Evolutionary conservation across 2,888 invertebrate genomes (phyloP), one percentile per base, ranked within the genome.

Genomic region (Euspilapteryx auroguttella): DNA sequence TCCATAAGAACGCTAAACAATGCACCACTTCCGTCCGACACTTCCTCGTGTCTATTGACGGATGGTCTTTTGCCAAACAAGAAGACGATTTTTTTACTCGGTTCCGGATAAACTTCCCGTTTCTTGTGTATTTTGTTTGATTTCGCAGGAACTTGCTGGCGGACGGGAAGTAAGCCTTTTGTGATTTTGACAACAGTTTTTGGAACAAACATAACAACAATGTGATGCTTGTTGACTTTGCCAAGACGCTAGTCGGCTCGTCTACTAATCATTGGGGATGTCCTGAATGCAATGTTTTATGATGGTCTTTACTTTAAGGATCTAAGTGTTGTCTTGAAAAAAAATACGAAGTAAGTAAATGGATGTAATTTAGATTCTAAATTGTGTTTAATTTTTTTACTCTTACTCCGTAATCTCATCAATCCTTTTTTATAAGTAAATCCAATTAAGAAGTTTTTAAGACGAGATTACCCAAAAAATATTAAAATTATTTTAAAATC

Each of bases 31-130:
- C 17, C 17, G 17, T 8, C 17, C 17, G 5, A 8, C 17, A 17
- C 17, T 8, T 5, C 5, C 8, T 17, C 17, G 5, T 17, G 5
- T 17, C 8, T 8, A 17, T 8, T 6, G 17, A 5, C 5, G 14
- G 14, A 28, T 2, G 6, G 22, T 14, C 9, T 14, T 31, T 24
- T 29, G 47, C 17, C 58, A 61, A 37, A 56, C 58, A 17, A 17
- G 8, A 8, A 5, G 17, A 5, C 17, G 17, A 6, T 17, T 58
- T 59, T 62, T 66, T 59, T 54, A n/a, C 47, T 54, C 57, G 59
- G 57, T 75, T 73, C 71, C 71, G 73, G 68, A 59, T 57, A 69
- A 55, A 62, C 68, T 69, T 71, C 71, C 71, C 57, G 65, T 65
- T 65, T 61, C 56, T 69, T 66, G 53, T 66, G 53, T 58, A 48